Conservation (phyloP, 2,797 vertebrate genomes). For the Aselliscus stoliczkanus region DNA sequence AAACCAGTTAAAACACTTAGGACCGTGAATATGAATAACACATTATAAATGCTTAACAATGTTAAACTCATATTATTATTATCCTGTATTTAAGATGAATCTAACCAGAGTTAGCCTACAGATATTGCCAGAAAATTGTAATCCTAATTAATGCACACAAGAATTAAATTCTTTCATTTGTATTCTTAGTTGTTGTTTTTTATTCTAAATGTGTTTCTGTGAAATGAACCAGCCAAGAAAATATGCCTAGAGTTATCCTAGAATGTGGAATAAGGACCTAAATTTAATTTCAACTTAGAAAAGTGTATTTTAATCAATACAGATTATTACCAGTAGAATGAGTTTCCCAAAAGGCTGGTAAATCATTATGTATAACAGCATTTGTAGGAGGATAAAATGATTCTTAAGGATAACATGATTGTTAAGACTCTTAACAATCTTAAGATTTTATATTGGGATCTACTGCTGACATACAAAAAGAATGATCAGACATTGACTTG, state of each 20-base stretch:
- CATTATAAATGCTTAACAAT: not conserved
- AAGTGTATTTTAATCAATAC: not conserved
- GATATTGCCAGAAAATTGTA: not conserved
- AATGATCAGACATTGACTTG: not conserved
- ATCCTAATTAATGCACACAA: not conserved
- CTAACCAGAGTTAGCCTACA: not conserved
- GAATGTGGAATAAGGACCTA: not conserved
- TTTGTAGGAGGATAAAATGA: not conserved
- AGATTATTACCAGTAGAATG: not conserved
- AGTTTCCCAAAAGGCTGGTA: not conserved
- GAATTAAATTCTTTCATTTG: conserved; percentile 5
- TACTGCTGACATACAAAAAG: not conserved
- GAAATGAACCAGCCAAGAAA: not conserved
- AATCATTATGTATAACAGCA: not conserved
- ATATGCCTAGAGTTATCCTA: not conserved
- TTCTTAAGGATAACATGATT: not conserved
- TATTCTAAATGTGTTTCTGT: not conserved
- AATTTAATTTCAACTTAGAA: conserved; percentile 19
- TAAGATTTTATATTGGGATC: not conserved
- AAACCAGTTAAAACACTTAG: not conserved
- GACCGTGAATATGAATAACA: not conserved
- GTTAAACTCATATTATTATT: not conserved
- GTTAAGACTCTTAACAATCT: not conserved
- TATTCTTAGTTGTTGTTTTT: not conserved
- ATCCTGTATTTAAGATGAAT: not conserved